Conservation (phyloP, 1,140 invertebrate genomes). For the Drosophila mojavensis region DNA sequence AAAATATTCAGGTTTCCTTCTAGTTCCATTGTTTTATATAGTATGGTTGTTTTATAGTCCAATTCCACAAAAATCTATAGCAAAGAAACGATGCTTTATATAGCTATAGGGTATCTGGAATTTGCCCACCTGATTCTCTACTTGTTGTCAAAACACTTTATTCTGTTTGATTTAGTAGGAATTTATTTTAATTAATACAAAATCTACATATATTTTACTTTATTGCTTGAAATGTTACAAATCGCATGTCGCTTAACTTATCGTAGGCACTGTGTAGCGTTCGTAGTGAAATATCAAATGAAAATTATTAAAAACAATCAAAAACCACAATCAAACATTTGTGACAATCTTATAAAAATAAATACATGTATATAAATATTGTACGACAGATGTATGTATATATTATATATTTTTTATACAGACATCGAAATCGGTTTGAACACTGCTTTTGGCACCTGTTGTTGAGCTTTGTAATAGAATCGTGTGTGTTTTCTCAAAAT, state of each 20-base stretch:
- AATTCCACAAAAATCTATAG: too few relatives aligned
- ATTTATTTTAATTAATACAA: slow-evolving; percentile 47
- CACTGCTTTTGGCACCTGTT: slow-evolving; percentile 50
- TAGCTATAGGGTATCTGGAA: too few relatives aligned
- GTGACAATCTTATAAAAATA: slow-evolving; percentile 44
- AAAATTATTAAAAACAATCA: too few relatives aligned
- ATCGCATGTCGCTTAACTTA: slow-evolving; percentile 21
- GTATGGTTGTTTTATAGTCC: too few relatives aligned
- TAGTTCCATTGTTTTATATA: too few relatives aligned
- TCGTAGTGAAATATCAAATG: slow-evolving; percentile 5
- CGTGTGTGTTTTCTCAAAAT: background rate
- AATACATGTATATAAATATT: slow-evolving; percentile 47
- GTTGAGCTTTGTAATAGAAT: slow-evolving; percentile 29
- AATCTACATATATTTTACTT: slow-evolving; percentile 34
- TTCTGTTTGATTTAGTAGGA: slow-evolving; percentile 24
- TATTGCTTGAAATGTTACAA: slow-evolving; percentile 44
- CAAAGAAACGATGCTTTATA: too few relatives aligned
- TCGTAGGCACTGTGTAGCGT: slow-evolving; percentile 24
- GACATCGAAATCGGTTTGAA: slow-evolving; percentile 53
- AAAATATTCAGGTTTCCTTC: too few relatives aligned
- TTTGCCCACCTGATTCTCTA: background rate
- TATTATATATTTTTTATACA: slow-evolving; percentile 17
- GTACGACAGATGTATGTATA: slow-evolving; percentile 5
- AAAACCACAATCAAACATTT: slow-evolving; percentile 18
- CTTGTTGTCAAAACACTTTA: background rate